Evolutionary conservation across 2,113 vertebrate species (phyloP).

Genomic region (Thermophis baileyi): DNA sequence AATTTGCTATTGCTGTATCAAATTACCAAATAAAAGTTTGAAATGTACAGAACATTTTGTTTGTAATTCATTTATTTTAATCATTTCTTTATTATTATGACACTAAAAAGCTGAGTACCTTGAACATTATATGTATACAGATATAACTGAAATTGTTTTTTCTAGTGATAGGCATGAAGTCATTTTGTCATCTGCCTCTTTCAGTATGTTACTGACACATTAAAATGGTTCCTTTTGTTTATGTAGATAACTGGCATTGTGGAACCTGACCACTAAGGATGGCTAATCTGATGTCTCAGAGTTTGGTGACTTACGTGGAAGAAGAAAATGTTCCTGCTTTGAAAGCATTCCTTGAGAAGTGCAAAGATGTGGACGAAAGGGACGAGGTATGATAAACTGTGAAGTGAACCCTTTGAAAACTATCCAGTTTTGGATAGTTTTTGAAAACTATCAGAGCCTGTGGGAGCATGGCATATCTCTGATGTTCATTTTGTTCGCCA

Average conservation of each 20-base stretch:
- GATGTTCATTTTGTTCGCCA: not conserved
- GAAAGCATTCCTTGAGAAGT: conserved; percentile 90
- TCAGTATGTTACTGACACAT: not conserved
- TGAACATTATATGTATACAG: not conserved
- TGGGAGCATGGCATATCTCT: not conserved
- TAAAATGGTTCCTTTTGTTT: not conserved
- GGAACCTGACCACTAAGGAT: conserved; percentile 70
- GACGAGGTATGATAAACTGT: conserved; percentile 81
- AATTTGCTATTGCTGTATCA: rapidly evolving
- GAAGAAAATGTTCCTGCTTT: conserved; percentile 91
- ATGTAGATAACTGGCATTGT: conserved; percentile 43
- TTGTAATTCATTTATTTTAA: not conserved
- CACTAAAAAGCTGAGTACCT: not conserved
- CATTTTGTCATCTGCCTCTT: not conserved
- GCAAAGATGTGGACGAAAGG: conserved; percentile 92
- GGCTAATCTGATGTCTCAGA: conserved; percentile 86
- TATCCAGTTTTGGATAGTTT: not conserved
- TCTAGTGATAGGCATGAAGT: rapidly evolving
- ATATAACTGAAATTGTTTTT: not conserved
- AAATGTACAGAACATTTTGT: not conserved
- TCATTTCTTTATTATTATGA: not conserved
- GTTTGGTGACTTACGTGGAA: conserved; percentile 88
- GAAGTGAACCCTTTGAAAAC: not conserved
- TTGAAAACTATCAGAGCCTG: not conserved
- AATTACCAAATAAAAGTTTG: not conserved